phyloP scores from a whole-genome alignment of 2,797 vertebrate species.

The Parotocinclus haroldoi region DNA sequence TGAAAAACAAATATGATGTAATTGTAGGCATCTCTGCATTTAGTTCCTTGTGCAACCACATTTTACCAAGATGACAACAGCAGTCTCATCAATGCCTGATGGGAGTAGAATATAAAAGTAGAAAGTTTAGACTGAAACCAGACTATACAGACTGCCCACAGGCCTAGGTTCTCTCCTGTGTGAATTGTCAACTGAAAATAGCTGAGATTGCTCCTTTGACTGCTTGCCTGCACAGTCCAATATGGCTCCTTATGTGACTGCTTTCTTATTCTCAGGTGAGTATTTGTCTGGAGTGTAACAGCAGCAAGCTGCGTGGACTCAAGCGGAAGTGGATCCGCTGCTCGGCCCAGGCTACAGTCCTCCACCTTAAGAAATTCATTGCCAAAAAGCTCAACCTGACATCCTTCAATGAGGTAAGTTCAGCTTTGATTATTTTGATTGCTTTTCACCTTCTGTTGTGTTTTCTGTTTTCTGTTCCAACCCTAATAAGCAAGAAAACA shows the following conservation, averaged over 20 bases:
- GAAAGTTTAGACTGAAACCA: too few relatives aligned
- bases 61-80: too few relatives aligned
- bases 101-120: too few relatives aligned
- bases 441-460: not conserved
- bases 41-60: too few relatives aligned
- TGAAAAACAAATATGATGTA: too few relatives aligned
- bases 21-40: too few relatives aligned
- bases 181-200: too few relatives aligned
- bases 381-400: slow-evolving; percentile 99
- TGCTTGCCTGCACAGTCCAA: not conserved
- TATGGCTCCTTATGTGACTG: not conserved
- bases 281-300: slow-evolving; percentile 98
- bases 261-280: slow-evolving; percentile 79
- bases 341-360: slow-evolving; percentile 95
- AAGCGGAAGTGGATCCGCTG: slow-evolving; percentile 99
- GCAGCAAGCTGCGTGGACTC: slow-evolving; percentile 93
- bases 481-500: not conserved
- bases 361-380: slow-evolving; percentile 99
- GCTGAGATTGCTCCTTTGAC: not conserved
- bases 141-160: too few relatives aligned
- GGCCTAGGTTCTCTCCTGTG: too few relatives aligned
- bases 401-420: slow-evolving; percentile 94
- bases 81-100: too few relatives aligned
- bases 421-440: not conserved
- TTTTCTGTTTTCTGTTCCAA: not conserved